Evolutionary conservation across 2,888 invertebrate genomes (phyloP), one percentile per base, ranked within the genome.

Genomic region (Brenthis ino): DNA sequence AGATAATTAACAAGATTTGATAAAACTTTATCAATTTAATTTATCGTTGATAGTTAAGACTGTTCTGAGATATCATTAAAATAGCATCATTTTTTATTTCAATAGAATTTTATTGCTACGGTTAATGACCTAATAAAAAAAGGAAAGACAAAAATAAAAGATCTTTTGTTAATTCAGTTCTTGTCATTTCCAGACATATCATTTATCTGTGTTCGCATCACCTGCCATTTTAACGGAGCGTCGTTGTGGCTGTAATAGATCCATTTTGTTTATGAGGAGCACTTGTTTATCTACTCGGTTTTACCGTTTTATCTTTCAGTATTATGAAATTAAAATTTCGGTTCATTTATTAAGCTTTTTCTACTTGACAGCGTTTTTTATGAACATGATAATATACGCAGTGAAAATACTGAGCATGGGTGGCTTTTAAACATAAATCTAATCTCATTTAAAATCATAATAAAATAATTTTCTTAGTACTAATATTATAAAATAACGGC

Each of bases 91-190:
- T 0, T 4, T 43, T 43, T 43, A n/a, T 43, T 11, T 11, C 37
- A 43, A 43, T 43, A 43, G 11, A 20, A n/a, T 53, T 53, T 20
- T n/a, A n/a, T 3, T 20, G 2, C 6, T 13, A 56, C 13, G 24
- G 4, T 43, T 13, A 13, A 60, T 0, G 24, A 47, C 16, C 43
- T n/a, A 47, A 58, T 3, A 47, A 58, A 6, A 47, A 20, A 8
- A 47, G 43, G 5, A 56, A n/a, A 57, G 11, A 16, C 5, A 53
- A 51, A 16, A 14, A 20, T 12, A 33, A 51, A 16, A 37, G n/a
- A 37, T 51, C 28, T 13, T 47, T 54, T 55, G 57, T 47, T 69
- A 72, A 72, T 74, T 65, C 67, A 63, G 60, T 68, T 57, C 20
- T 24, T 14, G 64, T 67, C 69, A 64, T 65, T 69, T 69, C 50